These are phyloP conservation scores for Lophura nycthemera DNA, from an alignment of 2,113 vertebrate genomes.

Conservation along the genomic window DNA sequence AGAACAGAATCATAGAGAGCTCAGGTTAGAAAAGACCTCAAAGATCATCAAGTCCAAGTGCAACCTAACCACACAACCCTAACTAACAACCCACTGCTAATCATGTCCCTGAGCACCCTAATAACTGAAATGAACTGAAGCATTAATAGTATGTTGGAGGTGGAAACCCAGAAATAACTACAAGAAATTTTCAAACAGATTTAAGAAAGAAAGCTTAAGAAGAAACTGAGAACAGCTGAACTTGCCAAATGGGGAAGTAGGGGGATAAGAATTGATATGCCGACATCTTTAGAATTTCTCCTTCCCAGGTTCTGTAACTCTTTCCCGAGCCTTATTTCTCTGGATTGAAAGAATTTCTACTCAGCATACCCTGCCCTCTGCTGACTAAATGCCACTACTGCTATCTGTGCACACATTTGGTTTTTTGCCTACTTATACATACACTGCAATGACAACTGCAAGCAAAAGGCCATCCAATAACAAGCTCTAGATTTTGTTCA, in stretches of 20 bases:
- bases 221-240: not conserved
- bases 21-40: no score
- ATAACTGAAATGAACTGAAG: not conserved
- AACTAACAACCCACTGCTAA: no score
- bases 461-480: not conserved
- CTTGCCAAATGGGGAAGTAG: not conserved
- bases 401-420: not conserved
- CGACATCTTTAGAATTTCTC: not conserved
- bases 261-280: not conserved
- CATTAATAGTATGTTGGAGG: not conserved
- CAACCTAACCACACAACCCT: no score
- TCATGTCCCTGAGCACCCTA: not conserved
- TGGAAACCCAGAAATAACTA: not conserved
- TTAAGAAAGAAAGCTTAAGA: not conserved
- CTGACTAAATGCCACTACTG: conserved; percentile 50
- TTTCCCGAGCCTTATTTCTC: not conserved
- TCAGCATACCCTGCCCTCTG: conserved; percentile 81
- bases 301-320: not conserved
- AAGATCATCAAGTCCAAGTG: no score
- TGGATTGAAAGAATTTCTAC: conserved; percentile 3
- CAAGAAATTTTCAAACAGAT: not conserved
- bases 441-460: not conserved
- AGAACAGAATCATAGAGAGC: no score
- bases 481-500: not conserved
- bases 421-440: not conserved